phyloP scores from a whole-genome alignment of 2,888 invertebrate species.

The Noctua pronuba region DNA sequence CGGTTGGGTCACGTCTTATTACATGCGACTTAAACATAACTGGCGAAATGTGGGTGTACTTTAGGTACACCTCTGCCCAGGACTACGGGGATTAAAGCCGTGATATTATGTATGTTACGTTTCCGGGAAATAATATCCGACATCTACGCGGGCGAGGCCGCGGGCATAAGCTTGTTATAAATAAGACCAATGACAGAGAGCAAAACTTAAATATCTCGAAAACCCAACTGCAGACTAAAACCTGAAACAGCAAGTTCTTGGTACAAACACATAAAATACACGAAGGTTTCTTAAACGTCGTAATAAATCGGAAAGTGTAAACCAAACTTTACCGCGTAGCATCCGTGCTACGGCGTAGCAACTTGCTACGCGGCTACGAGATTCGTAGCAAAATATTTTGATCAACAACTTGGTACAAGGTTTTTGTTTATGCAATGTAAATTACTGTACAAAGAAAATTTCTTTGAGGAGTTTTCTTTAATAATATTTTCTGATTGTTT shows the following conservation, averaged over 20 bases:
- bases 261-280: conserved; percentile 47
- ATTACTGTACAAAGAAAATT: conserved; percentile 38
- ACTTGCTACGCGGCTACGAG: conserved; percentile 30
- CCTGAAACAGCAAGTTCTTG: conserved; percentile 6
- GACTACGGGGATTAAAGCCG: no score
- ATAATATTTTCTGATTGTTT: conserved; percentile 40
- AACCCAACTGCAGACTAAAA: conserved; percentile 5
- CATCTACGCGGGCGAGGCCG: neutral
- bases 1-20: no score
- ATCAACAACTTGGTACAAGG: conserved; percentile 17
- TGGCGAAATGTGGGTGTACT: no score
- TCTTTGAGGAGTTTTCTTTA: conserved; percentile 25
- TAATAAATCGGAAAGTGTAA: conserved; percentile 47
- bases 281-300: conserved; percentile 30
- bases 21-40: no score
- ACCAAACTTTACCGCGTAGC: conserved; percentile 40
- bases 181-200: neutral
- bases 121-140: neutral
- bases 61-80: no score
- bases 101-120: no score
- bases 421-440: conserved; percentile 45
- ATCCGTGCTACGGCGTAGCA: conserved; percentile 23
- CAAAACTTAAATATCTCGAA: neutral
- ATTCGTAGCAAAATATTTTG: conserved; percentile 49
- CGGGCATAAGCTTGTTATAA: neutral